These are phyloP conservation scores for Stenotaenia linearis DNA, from an alignment of 2,888 invertebrate species.

Conservation along the genomic window DNA sequence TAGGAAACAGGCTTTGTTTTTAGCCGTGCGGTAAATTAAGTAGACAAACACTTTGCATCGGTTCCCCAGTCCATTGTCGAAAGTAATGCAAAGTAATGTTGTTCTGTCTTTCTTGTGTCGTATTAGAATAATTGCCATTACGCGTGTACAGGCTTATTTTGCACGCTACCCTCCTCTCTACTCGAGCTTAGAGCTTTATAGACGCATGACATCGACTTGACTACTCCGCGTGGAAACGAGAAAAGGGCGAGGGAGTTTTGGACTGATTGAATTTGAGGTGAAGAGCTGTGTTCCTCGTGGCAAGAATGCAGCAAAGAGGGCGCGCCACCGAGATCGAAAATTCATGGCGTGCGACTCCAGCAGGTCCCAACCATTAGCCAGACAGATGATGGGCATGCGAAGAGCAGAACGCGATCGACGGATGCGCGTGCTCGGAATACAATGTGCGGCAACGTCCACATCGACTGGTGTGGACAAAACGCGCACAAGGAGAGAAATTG, in stretches of 20 bases:
- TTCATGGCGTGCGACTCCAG: conserved; percentile 17
- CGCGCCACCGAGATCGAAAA: conserved; percentile 26
- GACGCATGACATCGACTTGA: conserved; percentile 12
- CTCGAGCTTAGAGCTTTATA: not conserved
- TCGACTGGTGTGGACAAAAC: conserved; percentile 11
- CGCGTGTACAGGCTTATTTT: not conserved
- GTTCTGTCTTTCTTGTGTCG: conserved; percentile 9
- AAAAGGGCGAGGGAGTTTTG: not conserved
- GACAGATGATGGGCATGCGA: conserved; percentile 12
- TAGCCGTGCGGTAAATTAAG: conserved; percentile 4
- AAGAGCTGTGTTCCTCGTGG: conserved; percentile 10
- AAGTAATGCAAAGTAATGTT: not conserved
- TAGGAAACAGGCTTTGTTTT: not conserved
- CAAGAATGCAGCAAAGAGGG: conserved; percentile 6
- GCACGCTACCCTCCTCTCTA: not conserved
- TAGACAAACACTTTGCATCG: not conserved
- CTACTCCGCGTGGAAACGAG: conserved; percentile 2
- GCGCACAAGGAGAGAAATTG: conserved; percentile 13
- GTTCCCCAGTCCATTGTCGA: not conserved
- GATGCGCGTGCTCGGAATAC: not conserved
- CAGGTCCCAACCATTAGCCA: conserved; percentile 23
- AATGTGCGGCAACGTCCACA: not conserved
- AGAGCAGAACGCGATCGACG: not conserved
- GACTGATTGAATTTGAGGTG: conserved; percentile 4
- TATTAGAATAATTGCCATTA: not conserved